These are phyloP conservation scores for Pelobates fuscus DNA, from an alignment of 2,113 vertebrate species.

Conservation along the genomic window DNA sequence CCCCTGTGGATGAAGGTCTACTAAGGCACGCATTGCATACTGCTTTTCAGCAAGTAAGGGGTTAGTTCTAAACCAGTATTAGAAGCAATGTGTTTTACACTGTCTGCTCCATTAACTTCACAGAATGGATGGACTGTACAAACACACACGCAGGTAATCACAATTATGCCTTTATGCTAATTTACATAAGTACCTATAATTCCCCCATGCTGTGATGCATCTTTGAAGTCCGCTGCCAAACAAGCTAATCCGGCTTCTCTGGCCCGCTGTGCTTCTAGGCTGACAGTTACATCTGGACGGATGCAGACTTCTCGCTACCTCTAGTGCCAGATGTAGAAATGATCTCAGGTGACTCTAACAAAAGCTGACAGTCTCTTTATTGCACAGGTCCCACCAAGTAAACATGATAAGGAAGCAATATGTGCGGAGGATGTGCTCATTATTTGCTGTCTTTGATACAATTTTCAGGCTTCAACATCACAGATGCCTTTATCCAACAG, in stretches of 20 bases:
- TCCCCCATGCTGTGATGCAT: slow-evolving; percentile 6
- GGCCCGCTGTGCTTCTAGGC: background rate
- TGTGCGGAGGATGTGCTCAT: background rate
- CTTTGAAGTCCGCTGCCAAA: slow-evolving; percentile 17
- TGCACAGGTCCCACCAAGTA: slow-evolving; percentile 9
- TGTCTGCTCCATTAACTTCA: slow-evolving; percentile 11
- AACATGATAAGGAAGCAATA: slow-evolving; percentile 11
- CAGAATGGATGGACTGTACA: slow-evolving; percentile 5
- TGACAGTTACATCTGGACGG: slow-evolving; percentile 7
- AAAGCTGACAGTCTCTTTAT: slow-evolving; percentile 15
- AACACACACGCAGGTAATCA: slow-evolving; percentile 7
- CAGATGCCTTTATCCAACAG: no score
- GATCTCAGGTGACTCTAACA: slow-evolving; percentile 15
- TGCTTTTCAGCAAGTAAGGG: background rate
- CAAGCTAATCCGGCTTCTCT: background rate
- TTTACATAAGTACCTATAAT: slow-evolving; percentile 21
- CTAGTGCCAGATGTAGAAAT: background rate
- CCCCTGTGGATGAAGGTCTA: no score
- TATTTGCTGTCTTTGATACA: no score
- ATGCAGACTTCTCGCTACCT: background rate
- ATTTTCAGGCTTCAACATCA: no score
- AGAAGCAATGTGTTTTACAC: background rate
- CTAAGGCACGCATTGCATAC: no score
- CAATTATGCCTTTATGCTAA: slow-evolving; percentile 7
- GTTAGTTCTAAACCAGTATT: background rate